Percentiles rank a stretch among this genome's conserved stretches.
Conservation (phyloP, 2,888 invertebrate genomes). For the Willowsia nigromaculata region DNA sequence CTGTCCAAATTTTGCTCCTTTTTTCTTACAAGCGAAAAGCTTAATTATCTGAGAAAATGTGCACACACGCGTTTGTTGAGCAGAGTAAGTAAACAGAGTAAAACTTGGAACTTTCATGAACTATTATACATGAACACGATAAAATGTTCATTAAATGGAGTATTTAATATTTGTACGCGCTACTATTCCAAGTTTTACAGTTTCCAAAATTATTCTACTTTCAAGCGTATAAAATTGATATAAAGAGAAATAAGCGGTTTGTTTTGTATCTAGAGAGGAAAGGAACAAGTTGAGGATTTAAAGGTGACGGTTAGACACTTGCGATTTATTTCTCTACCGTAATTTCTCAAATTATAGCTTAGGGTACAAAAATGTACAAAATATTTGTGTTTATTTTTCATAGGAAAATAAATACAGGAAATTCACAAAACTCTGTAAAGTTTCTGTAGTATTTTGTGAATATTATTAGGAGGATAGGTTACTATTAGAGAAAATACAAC, state of each 20-base stretch:
- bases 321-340: background rate
- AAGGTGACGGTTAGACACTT: no score
- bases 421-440: no score
- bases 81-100: background rate
- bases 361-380: no score
- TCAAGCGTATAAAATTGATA: no score
- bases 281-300: background rate
- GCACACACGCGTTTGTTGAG: background rate
- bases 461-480: background rate
- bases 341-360: background rate
- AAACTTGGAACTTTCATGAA: background rate
- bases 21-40: background rate
- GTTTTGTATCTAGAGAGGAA: background rate
- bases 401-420: no score
- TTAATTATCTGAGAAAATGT: background rate
- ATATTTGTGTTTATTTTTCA: no score
- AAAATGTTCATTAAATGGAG: no score
- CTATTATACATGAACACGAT: background rate
- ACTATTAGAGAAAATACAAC: background rate
- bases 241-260: no score
- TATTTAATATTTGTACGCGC: no score
- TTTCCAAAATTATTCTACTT: no score
- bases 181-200: no score
- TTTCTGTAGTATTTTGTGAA: no score
- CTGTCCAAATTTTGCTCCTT: constrained; percentile 40